These are phyloP conservation scores for Ctenopoma multispine DNA, from an alignment of 2,797 vertebrate species.

Conservation along the genomic window DNA sequence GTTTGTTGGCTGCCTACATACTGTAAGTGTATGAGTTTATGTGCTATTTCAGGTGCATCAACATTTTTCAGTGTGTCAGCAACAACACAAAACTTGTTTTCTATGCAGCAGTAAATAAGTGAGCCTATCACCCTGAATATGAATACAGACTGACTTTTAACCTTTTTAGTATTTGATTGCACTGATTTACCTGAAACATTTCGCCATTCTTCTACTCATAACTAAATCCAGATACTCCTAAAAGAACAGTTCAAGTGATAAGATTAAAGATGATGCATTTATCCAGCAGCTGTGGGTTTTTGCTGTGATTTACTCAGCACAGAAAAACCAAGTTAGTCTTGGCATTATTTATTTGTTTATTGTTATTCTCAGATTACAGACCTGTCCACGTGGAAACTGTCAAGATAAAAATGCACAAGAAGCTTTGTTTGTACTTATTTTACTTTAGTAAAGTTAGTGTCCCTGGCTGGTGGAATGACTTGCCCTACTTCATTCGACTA, in stretches of 20 bases:
- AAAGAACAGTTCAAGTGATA: conserved; percentile 20
- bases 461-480: too few species aligned
- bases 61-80: conserved; percentile 9
- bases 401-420: background rate
- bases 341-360: too few species aligned
- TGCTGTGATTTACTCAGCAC: background rate
- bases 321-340: background rate
- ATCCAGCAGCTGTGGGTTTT: background rate
- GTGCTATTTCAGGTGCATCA: background rate
- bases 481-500: too few species aligned
- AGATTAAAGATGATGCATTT: conserved; percentile 29
- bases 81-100: conserved; percentile 6
- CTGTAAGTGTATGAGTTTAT: background rate
- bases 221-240: background rate
- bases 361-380: too few species aligned
- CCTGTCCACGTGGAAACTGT: background rate
- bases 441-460: too few species aligned
- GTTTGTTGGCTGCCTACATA: too few species aligned
- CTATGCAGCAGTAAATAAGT: background rate
- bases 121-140: conserved; percentile 13
- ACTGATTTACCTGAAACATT: conserved; percentile 23
- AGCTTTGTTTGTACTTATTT: background rate
- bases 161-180: conserved; percentile 12
- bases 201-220: conserved; percentile 5
- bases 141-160: conserved; percentile 20